Evolutionary conservation across 2,113 vertebrate genomes (phyloP), one percentile per base, ranked within the genome.

Genomic region (Rhinolophus ferrumequinum): DNA sequence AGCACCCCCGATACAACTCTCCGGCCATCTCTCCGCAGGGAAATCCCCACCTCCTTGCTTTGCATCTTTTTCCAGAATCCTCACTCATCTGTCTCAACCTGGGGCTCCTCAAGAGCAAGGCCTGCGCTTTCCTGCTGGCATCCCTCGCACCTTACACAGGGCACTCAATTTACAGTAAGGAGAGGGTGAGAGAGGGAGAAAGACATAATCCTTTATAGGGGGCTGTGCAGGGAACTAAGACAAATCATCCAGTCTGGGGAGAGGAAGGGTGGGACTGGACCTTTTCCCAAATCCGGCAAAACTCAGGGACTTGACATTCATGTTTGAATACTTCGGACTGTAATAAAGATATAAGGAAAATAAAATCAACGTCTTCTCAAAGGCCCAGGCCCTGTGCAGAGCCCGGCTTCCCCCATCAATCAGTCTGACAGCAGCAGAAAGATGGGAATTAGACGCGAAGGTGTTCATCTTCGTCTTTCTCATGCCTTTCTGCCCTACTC

Each of bases 1-100:
- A 12, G 50, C 3, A 0, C 33, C 22, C 52, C 3, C 16, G 41
- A 1, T 0, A 18, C 1, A 12, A 60, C 69, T 77, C 6, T 50
- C 67, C 73, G 75, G 28, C 14, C 44, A 50, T 60, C 3, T 16
- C 22, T 21, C 2, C 1, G 3, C 44, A 66, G 87, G 76, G 30
- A 90, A 52, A 30, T 14, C 30, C 80, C n/a, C 13, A 6, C 21
- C 41, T 5, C 26, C 6, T 4, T 33, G 5, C 58, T 52, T 52
- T 8, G 62, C 16, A 50, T 3, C 7, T 28, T 72, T 12, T 35
- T 38, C 47, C 35, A 67, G 84, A 58, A 70, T 92, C 38, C 18
- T n/a, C 76, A 77, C 64, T 70, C 30, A 10, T 44, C 38, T 26
- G 2, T 28, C 76, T 82, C 47, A 50, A 41, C 24, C 80, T 69